Base-by-base conservation (phyloP, 23 tunicate species). In the Corella eumyota region DNA sequence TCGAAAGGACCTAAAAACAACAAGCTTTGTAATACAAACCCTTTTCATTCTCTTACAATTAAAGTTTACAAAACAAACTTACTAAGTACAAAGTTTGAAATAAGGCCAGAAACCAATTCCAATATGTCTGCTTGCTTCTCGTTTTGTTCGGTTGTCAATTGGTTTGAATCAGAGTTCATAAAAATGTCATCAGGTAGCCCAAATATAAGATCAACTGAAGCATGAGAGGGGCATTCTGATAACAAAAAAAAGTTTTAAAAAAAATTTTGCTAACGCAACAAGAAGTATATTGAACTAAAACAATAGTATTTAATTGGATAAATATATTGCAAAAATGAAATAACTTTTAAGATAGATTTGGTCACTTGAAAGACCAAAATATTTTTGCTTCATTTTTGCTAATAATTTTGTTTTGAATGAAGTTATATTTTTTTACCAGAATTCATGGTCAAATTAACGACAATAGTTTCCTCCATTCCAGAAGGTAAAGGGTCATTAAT, bases 181-280 rank as follows among this genome's bases (percentile, higher is more conserved):
- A 62, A 62, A 13, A 25, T 36, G 21, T 38, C 50, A 3, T 66
- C 49, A 1, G 94, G 83, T 2, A 75, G 61, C 13, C 63, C 68
- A 3, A 84, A 61, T 4, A 75, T 75, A 29, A 84, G 36, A 35
- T 74, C 83, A 5, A 84, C 53, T 2, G 79, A 75, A 1, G 77
- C 94, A 63, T 84, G 83, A 5, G 72, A 56, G 6, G 94, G 94
- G 57, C 94, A 84, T 13, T 32, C 94, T 75, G 60, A 31, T 26
- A 15, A 9, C 13, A 32, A 33, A 61, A 35, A 9, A 32, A 59
- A 61, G 32, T 13, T n/a, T 72, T 72, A 64, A 27, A 15, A 17
- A 30, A 0, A 13, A 30, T 28, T 54, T 21, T 0, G 25, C 17
- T 15, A 54, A 0, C 60, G 22, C 28, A 21, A 25, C 60, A 0